Conservation (phyloP, 2,113 vertebrate genomes). For the Symphodus melops region DNA sequence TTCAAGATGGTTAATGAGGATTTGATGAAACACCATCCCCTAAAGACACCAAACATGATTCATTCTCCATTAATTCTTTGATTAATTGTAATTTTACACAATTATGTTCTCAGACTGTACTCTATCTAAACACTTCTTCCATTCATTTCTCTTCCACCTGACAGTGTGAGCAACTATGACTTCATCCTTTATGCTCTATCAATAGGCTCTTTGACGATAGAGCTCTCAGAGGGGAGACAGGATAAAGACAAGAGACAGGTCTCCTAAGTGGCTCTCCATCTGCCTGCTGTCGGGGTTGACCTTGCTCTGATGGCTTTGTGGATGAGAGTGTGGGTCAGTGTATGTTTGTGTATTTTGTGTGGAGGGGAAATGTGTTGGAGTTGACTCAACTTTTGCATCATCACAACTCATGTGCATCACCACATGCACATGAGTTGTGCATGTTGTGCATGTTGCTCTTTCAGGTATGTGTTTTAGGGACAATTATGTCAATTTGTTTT, state of each 20-base stretch:
- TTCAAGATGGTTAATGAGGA: slow-evolving; percentile 24
- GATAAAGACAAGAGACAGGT: slow-evolving; percentile 65
- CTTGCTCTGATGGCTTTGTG: slow-evolving; percentile 59
- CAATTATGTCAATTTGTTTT: no score
- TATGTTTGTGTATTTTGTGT: slow-evolving; percentile 13
- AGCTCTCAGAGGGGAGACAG: slow-evolving; percentile 46
- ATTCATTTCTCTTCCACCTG: slow-evolving; percentile 52
- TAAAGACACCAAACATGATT: slow-evolving; percentile 20
- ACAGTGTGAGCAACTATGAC: slow-evolving; percentile 50
- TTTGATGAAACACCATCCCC: slow-evolving; percentile 31
- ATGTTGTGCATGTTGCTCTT: background rate
- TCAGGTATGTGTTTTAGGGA: background rate
- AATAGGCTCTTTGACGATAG: slow-evolving; percentile 51
- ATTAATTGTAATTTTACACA: slow-evolving; percentile 48
- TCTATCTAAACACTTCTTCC: slow-evolving; percentile 29
- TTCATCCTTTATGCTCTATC: slow-evolving; percentile 68
- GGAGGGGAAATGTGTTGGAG: background rate
- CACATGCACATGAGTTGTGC: no score
- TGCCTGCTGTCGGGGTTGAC: slow-evolving; percentile 70
- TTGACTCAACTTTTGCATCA: background rate
- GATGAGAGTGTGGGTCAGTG: slow-evolving; percentile 11
- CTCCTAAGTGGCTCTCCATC: slow-evolving; percentile 72
- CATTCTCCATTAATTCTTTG: slow-evolving; percentile 39
- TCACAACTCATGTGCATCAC: background rate
- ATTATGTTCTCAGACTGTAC: slow-evolving; percentile 40